Evolutionary conservation across 2,797 vertebrate species (phyloP).

Genomic region (Halcyon leucocephala): DNA sequence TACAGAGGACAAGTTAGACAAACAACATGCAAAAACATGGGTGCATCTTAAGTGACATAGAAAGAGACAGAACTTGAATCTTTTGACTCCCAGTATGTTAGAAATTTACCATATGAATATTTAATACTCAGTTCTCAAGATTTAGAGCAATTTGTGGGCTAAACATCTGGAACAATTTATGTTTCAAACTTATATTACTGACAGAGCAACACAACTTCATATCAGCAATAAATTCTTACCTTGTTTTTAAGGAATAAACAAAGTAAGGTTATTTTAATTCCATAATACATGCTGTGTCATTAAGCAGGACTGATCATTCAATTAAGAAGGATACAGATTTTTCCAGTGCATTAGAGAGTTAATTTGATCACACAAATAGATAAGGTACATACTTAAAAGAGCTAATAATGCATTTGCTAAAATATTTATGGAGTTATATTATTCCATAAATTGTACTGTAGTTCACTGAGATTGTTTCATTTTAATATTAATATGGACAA

Average conservation of each 20-base stretch:
- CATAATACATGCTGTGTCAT: neutral
- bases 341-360: neutral
- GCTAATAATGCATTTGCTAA: neutral
- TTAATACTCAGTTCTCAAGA: neutral
- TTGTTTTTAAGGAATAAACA: neutral
- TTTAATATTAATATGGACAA: conserved; percentile 51
- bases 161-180: neutral
- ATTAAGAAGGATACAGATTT: neutral
- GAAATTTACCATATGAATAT: neutral
- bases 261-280: neutral
- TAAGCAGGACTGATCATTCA: neutral
- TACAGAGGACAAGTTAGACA: neutral
- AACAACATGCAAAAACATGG: neutral
- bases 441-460: conserved; percentile 29
- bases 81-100: neutral
- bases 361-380: neutral
- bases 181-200: neutral
- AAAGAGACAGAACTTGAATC: neutral
- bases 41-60: neutral
- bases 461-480: neutral
- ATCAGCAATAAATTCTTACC: neutral
- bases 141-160: neutral
- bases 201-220: neutral
- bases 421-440: conserved; percentile 48
- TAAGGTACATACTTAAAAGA: neutral